phyloP scores from a whole-genome alignment of 1,140 invertebrate species.

The Homarus americanus region DNA sequence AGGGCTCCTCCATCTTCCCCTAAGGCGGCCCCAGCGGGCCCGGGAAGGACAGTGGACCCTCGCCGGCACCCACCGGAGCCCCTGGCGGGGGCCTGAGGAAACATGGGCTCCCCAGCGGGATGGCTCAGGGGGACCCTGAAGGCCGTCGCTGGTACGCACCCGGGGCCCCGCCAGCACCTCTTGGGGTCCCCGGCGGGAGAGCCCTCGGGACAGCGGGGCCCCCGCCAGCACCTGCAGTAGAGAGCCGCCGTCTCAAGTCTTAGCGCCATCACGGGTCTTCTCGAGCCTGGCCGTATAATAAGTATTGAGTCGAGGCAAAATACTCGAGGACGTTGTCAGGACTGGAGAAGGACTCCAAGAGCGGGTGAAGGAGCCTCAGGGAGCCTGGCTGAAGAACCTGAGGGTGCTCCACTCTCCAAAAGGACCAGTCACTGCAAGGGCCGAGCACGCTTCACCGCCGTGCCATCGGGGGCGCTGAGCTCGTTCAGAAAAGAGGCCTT shows the following conservation, averaged over 20 bases:
- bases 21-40: too few relatives aligned
- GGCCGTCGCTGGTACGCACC: too few relatives aligned
- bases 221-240: neutral
- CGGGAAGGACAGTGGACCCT: too few relatives aligned
- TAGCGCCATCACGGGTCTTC: neutral
- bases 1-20: too few relatives aligned
- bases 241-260: neutral
- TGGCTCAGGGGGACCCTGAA: too few relatives aligned
- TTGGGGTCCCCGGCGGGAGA: neutral
- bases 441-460: neutral
- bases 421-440: conserved; percentile 22
- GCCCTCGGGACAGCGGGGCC: too few relatives aligned
- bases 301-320: conserved; percentile 48
- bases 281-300: conserved; percentile 20
- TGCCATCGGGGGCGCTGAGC: neutral
- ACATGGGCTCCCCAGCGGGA: neutral
- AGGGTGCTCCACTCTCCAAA: conserved; percentile 39
- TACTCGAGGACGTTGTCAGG: conserved; percentile 43
- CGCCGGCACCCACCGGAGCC: too few relatives aligned
- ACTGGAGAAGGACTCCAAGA: conserved; percentile 16
- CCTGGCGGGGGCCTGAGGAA: too few relatives aligned
- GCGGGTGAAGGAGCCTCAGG: neutral
- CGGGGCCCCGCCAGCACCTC: neutral
- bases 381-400: neutral
- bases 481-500: conserved; percentile 37